A percentile compares a stretch with the other conserved stretches of the same genome.
Conservation (phyloP, 2,888 invertebrate species). For the Galeruca laticollis region DNA sequence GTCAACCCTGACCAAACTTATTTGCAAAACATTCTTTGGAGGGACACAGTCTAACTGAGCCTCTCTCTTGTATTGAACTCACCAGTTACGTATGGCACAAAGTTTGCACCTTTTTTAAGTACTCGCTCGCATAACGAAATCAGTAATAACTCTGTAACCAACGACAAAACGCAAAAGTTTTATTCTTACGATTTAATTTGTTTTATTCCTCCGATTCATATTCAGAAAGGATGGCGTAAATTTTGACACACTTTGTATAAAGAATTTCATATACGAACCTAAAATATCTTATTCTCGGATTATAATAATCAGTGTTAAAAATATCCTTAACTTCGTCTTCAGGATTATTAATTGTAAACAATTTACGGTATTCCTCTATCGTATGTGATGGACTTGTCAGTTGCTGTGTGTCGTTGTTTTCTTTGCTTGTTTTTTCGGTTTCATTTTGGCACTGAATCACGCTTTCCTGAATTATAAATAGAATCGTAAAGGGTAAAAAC, state of each 20-base stretch:
- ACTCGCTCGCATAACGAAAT: too few species aligned
- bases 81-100: too few species aligned
- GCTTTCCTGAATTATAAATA: slow-evolving; percentile 49
- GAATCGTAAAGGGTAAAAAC: slow-evolving; percentile 50
- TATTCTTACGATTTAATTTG: too few species aligned
- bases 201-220: too few species aligned
- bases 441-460: slow-evolving; percentile 47
- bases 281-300: slow-evolving; percentile 36
- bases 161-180: slow-evolving; percentile 16
- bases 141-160: too few species aligned
- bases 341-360: slow-evolving; percentile 56
- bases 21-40: too few species aligned
- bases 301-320: slow-evolving; percentile 47
- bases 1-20: too few species aligned
- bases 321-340: slow-evolving; percentile 50
- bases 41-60: too few species aligned
- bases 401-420: slow-evolving; percentile 23
- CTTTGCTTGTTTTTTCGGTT: slow-evolving; percentile 36
- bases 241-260: too few species aligned
- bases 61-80: too few species aligned
- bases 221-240: too few species aligned
- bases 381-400: slow-evolving; percentile 31
- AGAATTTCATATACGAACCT: slow-evolving; percentile 35
- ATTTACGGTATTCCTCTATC: slow-evolving; percentile 42
- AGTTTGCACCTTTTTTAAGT: too few species aligned